phyloP scores from a whole-genome alignment of 30 jellyfish, hydroid and myxozoan genomes.

The Catostylus mosaicus region DNA sequence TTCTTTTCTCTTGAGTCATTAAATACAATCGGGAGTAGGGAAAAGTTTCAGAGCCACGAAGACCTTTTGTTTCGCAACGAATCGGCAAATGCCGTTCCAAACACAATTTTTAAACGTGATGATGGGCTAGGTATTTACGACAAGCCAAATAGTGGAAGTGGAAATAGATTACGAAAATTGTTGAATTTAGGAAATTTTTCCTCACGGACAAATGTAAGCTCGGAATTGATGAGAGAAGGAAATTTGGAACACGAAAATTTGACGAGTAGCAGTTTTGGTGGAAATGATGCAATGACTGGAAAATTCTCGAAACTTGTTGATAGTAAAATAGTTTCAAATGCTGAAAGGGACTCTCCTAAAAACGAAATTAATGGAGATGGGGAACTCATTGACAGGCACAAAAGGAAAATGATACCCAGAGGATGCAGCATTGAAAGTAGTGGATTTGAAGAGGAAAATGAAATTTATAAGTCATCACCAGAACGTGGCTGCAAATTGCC shows the following conservation, averaged over 20 bases:
- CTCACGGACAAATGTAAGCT: not conserved
- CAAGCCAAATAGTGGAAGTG: not conserved
- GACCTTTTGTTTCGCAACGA: not conserved
- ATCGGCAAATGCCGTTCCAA: not conserved
- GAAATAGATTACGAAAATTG: not conserved
- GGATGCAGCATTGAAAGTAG: constrained; percentile 94
- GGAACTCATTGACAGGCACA: not conserved
- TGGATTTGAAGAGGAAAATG: constrained; percentile 96
- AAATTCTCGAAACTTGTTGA: not conserved
- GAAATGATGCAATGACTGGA: not conserved
- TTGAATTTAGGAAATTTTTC: not conserved
- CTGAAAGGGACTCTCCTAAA: not conserved
- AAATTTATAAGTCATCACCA: constrained; percentile 28
- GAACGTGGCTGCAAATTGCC: constrained; percentile 12
- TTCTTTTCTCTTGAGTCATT: constrained; percentile 13
- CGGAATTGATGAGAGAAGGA: not conserved
- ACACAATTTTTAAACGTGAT: not conserved
- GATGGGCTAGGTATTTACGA: not conserved
- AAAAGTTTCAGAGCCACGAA: not conserved
- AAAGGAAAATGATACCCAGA: constrained; percentile 10
- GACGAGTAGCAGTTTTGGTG: not conserved
- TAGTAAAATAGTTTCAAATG: not conserved
- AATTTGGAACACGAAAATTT: not conserved
- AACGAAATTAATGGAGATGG: not conserved
- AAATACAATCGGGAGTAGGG: not conserved